Evolutionary conservation across 2,888 invertebrate species (phyloP).

Genomic region (Acrobasis consociella): DNA sequence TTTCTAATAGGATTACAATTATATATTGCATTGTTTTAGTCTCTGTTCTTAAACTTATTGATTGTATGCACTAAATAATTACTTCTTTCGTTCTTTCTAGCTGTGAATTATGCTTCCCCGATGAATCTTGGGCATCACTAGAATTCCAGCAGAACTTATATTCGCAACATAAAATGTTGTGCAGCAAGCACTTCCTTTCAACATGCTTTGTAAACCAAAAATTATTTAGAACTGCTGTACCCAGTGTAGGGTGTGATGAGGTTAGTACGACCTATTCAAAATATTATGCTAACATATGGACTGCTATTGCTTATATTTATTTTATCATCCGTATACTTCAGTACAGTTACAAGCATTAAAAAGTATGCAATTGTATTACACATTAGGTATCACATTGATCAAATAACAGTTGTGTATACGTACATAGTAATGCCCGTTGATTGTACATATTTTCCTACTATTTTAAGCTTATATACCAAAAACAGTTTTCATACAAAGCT

Average conservation of each 20-base stretch:
- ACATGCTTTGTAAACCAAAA: background rate
- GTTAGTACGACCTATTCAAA: constrained; percentile 1
- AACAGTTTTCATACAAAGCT: no score
- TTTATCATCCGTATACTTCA: no score
- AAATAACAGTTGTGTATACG: no score
- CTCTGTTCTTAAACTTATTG: background rate
- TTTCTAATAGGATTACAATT: background rate
- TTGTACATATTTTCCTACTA: no score
- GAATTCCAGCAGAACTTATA: no score
- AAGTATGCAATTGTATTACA: no score
- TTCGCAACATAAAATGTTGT: constrained; percentile 12
- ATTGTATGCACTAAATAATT: background rate
- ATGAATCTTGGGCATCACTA: constrained; percentile 4
- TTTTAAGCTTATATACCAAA: no score
- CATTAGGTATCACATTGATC: no score
- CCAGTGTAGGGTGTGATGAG: background rate
- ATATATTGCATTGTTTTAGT: background rate
- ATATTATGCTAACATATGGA: no score
- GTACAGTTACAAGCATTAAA: no score
- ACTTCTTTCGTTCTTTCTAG: constrained; percentile 11
- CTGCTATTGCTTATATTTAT: no score
- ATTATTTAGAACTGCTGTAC: constrained; percentile 3
- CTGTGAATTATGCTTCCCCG: constrained; percentile 28
- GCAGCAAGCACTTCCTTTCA: background rate
- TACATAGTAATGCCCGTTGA: no score